Percentiles rank a stretch among this genome's conserved stretches.
These are phyloP conservation scores for Calvadosia cruxmelitensis DNA, from an alignment of 30 jellyfish, hydroid and myxozoan genomes.

Conservation along the genomic window DNA sequence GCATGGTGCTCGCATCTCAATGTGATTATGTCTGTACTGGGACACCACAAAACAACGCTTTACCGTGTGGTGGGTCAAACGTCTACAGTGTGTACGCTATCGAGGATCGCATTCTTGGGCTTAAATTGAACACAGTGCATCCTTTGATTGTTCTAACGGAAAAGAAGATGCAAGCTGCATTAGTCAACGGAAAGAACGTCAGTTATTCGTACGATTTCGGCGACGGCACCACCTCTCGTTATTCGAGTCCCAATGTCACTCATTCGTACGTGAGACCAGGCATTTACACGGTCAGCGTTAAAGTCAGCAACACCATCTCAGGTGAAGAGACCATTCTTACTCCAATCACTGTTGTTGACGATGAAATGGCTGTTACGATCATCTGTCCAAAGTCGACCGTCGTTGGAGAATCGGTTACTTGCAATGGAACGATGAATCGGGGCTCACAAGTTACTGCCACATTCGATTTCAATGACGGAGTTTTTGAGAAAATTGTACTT, in stretches of 20 bases:
- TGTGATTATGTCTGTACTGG: conserved; percentile 60
- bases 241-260: conserved; percentile 29
- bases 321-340: conserved; percentile 31
- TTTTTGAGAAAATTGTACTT: conserved; percentile 25
- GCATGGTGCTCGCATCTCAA: conserved; percentile 17
- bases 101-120: conserved; percentile 58
- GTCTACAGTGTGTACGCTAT: conserved; percentile 72
- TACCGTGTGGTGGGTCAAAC: conserved; percentile 79
- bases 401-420: conserved; percentile 46
- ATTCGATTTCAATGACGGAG: conserved; percentile 80
- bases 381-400: conserved; percentile 50
- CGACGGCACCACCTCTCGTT: conserved; percentile 34
- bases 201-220: conserved; percentile 29
- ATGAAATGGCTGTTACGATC: conserved; percentile 19
- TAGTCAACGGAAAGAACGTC: conserved; percentile 38
- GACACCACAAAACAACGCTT: conserved; percentile 20
- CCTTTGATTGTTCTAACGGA: background rate
- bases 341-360: conserved; percentile 34
- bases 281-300: conserved; percentile 26
- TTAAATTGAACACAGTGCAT: background rate
- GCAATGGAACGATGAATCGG: conserved; percentile 72
- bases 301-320: conserved; percentile 67
- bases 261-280: conserved; percentile 71
- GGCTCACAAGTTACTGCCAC: conserved; percentile 42
- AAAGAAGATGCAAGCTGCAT: conserved; percentile 22